Conservation (phyloP, 2,797 vertebrate species). For the Eulemur rubriventer region DNA sequence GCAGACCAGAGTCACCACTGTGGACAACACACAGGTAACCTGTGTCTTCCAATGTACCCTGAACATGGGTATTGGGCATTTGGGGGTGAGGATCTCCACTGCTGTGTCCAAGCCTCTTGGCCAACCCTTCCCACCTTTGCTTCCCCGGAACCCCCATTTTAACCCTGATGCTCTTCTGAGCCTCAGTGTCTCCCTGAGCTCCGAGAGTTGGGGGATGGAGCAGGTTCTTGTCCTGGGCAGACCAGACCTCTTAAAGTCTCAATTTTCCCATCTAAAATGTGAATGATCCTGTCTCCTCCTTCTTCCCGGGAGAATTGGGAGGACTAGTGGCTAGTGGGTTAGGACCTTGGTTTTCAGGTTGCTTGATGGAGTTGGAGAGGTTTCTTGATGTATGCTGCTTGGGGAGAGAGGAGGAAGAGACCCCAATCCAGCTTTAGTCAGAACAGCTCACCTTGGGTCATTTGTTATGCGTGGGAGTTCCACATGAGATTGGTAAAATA, state of each 20-base stretch:
- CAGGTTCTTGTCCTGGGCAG: background rate
- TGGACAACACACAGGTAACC: constrained; percentile 87
- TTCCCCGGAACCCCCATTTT: background rate
- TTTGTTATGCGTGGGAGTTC: background rate
- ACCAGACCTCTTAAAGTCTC: background rate
- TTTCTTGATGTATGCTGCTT: background rate
- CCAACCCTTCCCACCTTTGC: background rate
- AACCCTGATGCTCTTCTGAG: background rate
- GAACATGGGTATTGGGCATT: background rate
- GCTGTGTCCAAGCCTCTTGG: background rate
- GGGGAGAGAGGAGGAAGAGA: background rate
- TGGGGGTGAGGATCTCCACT: background rate
- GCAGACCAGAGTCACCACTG: constrained; percentile 79
- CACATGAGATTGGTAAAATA: background rate
- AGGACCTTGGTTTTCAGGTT: background rate
- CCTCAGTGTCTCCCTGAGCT: background rate
- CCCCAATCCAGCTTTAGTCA: background rate
- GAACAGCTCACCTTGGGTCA: background rate
- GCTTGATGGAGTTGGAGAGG: background rate
- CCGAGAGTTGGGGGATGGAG: background rate
- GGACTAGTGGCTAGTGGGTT: background rate
- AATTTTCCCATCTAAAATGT: background rate
- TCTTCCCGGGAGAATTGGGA: background rate
- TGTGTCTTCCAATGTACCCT: background rate
- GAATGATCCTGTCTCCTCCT: background rate